These are phyloP conservation scores for Xylophagus ater DNA, from an alignment of 2,888 invertebrate genomes.

Conservation along the genomic window DNA sequence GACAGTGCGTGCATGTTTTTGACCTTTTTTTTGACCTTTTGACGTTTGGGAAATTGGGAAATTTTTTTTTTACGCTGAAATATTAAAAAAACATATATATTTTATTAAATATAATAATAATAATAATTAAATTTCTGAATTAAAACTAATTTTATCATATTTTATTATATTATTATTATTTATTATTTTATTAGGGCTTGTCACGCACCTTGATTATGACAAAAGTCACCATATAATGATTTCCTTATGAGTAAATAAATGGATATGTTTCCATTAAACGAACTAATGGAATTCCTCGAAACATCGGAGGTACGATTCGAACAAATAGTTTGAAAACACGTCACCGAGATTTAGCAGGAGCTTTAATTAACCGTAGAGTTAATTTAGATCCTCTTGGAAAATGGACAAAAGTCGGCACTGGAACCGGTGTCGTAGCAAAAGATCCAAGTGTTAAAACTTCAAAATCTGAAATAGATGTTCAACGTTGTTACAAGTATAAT, in stretches of 20 bases:
- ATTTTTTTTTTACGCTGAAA: too few relatives aligned
- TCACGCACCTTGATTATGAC: too few relatives aligned
- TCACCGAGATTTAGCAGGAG: slow-evolving; percentile 83
- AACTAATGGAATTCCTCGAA: slow-evolving; percentile 89
- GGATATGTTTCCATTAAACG: slow-evolving; percentile 76
- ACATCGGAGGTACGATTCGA: slow-evolving; percentile 95
- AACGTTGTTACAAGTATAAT: slow-evolving; percentile 81
- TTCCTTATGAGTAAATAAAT: slow-evolving; percentile 88
- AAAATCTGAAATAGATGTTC: slow-evolving; percentile 81
- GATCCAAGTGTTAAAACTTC: slow-evolving; percentile 92
- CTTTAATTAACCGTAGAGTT: slow-evolving; percentile 90
- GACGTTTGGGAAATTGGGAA: too few relatives aligned
- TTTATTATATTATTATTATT: too few relatives aligned
- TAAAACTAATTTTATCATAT: too few relatives aligned
- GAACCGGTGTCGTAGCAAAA: slow-evolving; percentile 95
- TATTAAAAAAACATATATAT: too few relatives aligned
- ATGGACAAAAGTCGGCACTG: slow-evolving; percentile 98
- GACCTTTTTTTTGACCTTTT: too few relatives aligned
- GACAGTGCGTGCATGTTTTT: too few relatives aligned
- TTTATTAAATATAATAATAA: too few relatives aligned
- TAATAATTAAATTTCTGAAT: too few relatives aligned
- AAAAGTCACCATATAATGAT: too few relatives aligned
- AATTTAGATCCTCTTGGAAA: slow-evolving; percentile 97
- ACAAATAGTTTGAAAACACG: slow-evolving; percentile 92
- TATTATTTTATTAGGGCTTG: too few relatives aligned